Percentiles rank a stretch among this genome's conserved stretches.
Evolutionary conservation across 92 coral and sea anemone species (phyloP).

Genomic region (Epizoanthus scotinus): DNA sequence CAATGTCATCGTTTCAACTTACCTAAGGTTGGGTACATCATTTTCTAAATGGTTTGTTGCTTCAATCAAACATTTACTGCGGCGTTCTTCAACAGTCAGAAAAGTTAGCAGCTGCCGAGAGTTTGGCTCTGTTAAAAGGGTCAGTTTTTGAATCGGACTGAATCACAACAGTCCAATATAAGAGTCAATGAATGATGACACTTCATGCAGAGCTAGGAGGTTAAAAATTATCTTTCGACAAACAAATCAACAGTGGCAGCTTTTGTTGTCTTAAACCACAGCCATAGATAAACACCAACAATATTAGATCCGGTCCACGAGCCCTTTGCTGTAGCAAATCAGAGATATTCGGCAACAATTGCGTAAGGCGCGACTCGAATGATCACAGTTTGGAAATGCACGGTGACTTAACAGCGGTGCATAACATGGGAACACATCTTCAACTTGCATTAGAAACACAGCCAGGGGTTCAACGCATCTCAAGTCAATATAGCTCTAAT

Average conservation of each 20-base stretch:
- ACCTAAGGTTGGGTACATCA: conserved; percentile 24
- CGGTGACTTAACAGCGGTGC: neutral
- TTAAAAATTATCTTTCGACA: too few relatives aligned
- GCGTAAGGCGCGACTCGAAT: too few relatives aligned
- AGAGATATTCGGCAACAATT: too few relatives aligned
- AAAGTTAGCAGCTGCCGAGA: conserved; percentile 23
- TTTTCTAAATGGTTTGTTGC: conserved; percentile 12
- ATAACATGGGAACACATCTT: neutral
- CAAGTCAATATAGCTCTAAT: neutral
- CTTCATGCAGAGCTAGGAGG: too few relatives aligned
- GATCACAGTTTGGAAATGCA: neutral
- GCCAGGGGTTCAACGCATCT: neutral
- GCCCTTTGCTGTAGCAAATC: too few relatives aligned
- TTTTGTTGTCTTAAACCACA: too few relatives aligned
- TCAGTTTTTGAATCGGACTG: conserved; percentile 7
- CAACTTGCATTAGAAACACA: neutral
- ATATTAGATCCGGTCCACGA: too few relatives aligned
- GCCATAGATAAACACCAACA: too few relatives aligned
- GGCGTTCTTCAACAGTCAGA: conserved; percentile 22
- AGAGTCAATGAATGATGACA: too few relatives aligned
- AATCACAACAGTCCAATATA: neutral
- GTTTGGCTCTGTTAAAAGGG: conserved; percentile 12
- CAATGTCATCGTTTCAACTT: conserved; percentile 25
- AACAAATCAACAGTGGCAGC: too few relatives aligned
- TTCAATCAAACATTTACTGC: conserved; percentile 1